A percentile compares a stretch with the other conserved stretches of the same genome.
Evolutionary conservation across 2,888 invertebrate genomes (phyloP).

Genomic region (Andrena haemorrhoa): DNA sequence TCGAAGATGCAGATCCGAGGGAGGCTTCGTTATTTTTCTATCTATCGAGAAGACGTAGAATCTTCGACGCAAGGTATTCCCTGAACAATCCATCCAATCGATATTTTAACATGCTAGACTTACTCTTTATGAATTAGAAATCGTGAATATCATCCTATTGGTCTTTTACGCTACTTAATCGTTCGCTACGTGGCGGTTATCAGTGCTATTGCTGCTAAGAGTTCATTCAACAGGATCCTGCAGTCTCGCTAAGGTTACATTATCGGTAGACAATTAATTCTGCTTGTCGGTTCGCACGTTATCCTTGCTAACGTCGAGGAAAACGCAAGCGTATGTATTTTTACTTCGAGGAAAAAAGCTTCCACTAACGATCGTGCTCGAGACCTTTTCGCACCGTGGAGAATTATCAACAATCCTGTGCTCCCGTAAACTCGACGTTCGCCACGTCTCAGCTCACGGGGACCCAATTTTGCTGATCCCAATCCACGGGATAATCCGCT

Average conservation of each 20-base stretch:
- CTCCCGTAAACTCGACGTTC: background rate
- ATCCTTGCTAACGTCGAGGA: slow-evolving; percentile 42
- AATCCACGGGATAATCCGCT: slow-evolving; percentile 28
- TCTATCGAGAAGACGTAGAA: background rate
- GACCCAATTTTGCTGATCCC: slow-evolving; percentile 16
- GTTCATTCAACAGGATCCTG: slow-evolving; percentile 62
- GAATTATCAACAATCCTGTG: slow-evolving; percentile 20
- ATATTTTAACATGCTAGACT: slow-evolving; percentile 64
- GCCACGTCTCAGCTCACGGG: background rate
- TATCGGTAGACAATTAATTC: slow-evolving; percentile 48
- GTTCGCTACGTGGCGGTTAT: slow-evolving; percentile 66
- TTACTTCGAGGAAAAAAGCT: slow-evolving; percentile 58
- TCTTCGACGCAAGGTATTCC: slow-evolving; percentile 7
- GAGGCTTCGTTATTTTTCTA: background rate
- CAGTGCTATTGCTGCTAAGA: slow-evolving; percentile 71
- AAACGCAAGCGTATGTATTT: slow-evolving; percentile 52
- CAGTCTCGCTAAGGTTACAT: slow-evolving; percentile 44
- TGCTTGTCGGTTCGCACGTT: slow-evolving; percentile 18
- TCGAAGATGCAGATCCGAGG: background rate
- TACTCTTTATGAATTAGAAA: slow-evolving; percentile 70
- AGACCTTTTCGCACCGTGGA: slow-evolving; percentile 33
- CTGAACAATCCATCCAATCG: slow-evolving; percentile 35
- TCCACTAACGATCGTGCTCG: slow-evolving; percentile 46
- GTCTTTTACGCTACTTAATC: slow-evolving; percentile 71
- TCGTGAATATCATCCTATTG: slow-evolving; percentile 71